Percentiles rank a stretch among this genome's conserved stretches.
phyloP scores from a whole-genome alignment of 2,797 vertebrate species.

The Margarornis squamiger region DNA sequence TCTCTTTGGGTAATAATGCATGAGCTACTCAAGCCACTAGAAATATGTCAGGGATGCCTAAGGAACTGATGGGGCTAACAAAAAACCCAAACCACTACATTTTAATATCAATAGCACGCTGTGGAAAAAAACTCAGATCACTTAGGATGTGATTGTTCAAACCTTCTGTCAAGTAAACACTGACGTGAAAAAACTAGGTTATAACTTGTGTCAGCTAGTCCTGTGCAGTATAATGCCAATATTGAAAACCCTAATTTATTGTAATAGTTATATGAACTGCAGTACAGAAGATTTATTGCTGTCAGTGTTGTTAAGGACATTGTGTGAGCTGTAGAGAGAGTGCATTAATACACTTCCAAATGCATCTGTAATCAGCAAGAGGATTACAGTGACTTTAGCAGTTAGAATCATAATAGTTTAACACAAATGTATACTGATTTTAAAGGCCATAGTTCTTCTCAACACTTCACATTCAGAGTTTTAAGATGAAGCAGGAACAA shows the following conservation, averaged over 20 bases:
- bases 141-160: not conserved
- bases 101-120: not conserved
- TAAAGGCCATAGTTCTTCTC: no score
- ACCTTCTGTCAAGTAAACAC: not conserved
- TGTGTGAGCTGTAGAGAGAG: no score
- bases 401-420: no score
- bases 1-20: not conserved
- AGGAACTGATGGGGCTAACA: not conserved
- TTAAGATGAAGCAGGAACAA: no score
- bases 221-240: not conserved
- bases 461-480: no score
- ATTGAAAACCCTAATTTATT: not conserved
- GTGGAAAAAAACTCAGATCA: not conserved
- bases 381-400: no score
- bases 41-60: not conserved
- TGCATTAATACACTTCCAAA: no score
- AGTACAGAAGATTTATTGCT: not conserved
- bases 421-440: no score
- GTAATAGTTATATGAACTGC: not conserved
- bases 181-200: not conserved
- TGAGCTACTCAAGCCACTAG: not conserved
- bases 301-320: no score
- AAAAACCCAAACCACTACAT: not conserved
- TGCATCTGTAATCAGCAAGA: no score
- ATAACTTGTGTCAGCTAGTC: not conserved